phyloP scores from a whole-genome alignment of 2,113 vertebrate species.

The Circaetus cinerascens region DNA sequence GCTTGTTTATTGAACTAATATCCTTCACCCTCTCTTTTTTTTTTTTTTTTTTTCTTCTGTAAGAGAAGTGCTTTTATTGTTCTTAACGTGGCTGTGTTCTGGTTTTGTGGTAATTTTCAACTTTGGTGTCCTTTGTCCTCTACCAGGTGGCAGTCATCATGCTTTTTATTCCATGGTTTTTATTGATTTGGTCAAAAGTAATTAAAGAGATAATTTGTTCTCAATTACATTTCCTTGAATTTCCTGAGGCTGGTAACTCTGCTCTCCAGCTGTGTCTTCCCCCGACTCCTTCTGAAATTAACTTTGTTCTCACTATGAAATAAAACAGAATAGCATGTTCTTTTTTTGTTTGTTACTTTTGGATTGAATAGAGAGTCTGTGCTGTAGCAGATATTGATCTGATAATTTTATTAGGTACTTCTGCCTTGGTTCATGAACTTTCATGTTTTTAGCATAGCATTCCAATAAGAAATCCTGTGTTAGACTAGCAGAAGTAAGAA shows the following conservation, averaged over 20 bases:
- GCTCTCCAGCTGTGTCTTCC: constrained; percentile 62
- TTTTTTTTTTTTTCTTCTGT: not conserved
- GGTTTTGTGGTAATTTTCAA: not conserved
- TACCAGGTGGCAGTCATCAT: constrained; percentile 10
- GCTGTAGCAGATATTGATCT: constrained; percentile 17
- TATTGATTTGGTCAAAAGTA: constrained; percentile 78
- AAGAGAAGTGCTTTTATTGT: not conserved
- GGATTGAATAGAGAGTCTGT: constrained; percentile 18
- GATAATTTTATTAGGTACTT: constrained; percentile 43
- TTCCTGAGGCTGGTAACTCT: constrained; percentile 69
- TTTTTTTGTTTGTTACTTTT: constrained; percentile 22
- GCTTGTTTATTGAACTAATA: not conserved
- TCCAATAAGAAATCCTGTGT: not conserved
- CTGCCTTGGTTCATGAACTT: constrained; percentile 44
- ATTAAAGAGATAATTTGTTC: constrained; percentile 78
- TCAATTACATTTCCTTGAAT: constrained; percentile 74
- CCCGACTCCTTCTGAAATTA: constrained; percentile 62
- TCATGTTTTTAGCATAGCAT: constrained; percentile 6
- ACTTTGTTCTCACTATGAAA: constrained; percentile 67
- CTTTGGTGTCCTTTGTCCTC: constrained; percentile 16
- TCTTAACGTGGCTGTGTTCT: not conserved
- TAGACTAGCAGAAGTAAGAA: not conserved
- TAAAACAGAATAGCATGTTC: constrained; percentile 37
- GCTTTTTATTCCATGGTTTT: constrained; percentile 37
- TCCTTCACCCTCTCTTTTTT: not conserved